Evolutionary conservation across 2,113 vertebrate genomes (phyloP), one percentile per base, ranked within the genome.

Genomic region (Erinaceus europaeus): DNA sequence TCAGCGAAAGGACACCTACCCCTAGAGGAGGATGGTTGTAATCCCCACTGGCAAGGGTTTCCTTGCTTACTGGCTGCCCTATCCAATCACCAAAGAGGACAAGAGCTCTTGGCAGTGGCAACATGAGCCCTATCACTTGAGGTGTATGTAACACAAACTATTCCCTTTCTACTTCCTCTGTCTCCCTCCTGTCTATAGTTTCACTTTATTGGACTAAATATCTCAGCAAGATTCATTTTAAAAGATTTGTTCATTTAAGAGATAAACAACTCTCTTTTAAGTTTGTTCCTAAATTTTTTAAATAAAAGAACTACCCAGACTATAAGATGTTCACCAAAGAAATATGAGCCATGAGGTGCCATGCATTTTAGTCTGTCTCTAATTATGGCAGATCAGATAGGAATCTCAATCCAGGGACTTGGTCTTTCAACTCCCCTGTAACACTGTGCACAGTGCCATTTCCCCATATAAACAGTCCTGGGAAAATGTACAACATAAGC

Each of bases 211-310:
- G 46, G 13, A 14, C 44, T 46, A 36, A 77, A 21, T 3, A 44
- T 57, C 57, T 59, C 15, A 25, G 13, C 50, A 34, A 77, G 48
- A 36, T 23, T 62, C 32, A 53, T 44, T 46, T 46, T 68, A 78
- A 77, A 73, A 84, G 32, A 48, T 68, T 34, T 72, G 61, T 32
- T 84, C 67, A 50, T 40, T 52, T 71, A 69, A 76, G 57, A 27
- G 84, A 91, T 29, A 13, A 85, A 80, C 57, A 69, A 42, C 18
- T 78, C 81, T 61, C 76, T 4, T 27, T 1, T 27, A 84, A 81
- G 46, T 52, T 40, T n/a, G 15, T 38, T 59, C 73, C 48, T 73
- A 27, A 32, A 14, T 46, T 3, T 5, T 14, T 4, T 25, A 36
- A 20, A 9, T 36, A 50, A 75, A 59, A 75, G 52, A 1, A 55